Evolutionary conservation across 2,888 invertebrate species (phyloP).

Genomic region (Andrena trimmerana): DNA sequence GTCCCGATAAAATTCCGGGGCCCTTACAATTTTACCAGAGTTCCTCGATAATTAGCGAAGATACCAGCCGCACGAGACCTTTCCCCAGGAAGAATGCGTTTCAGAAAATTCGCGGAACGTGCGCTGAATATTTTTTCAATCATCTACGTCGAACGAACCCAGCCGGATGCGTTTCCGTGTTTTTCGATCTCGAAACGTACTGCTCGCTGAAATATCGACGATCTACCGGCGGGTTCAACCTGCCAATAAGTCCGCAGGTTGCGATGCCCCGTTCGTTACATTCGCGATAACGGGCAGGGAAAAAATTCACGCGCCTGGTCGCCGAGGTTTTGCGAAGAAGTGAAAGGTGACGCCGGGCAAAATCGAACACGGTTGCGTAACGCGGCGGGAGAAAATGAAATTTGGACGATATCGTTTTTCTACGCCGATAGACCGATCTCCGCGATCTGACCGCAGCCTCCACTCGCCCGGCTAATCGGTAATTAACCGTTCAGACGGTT

Average conservation of each 20-base stretch:
- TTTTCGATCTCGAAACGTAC: not conserved
- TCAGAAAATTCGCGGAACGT: not conserved
- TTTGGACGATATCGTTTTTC: conserved; percentile 46
- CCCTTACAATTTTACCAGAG: conserved; percentile 21
- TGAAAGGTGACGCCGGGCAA: conserved; percentile 50
- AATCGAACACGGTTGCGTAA: conserved; percentile 34
- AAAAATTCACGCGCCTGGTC: conserved; percentile 7
- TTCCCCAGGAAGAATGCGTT: not conserved
- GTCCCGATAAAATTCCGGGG: not conserved
- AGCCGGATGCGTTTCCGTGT: not conserved
- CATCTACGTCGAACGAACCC: not conserved
- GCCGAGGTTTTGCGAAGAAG: conserved; percentile 41
- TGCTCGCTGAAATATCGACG: conserved; percentile 6
- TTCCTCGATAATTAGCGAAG: conserved; percentile 30
- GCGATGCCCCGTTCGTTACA: not conserved
- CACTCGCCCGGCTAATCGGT: conserved; percentile 28
- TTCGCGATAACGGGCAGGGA: conserved; percentile 1
- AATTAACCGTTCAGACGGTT: conserved; percentile 39
- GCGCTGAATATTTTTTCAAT: not conserved
- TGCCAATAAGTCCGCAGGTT: not conserved
- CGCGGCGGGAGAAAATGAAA: conserved; percentile 41
- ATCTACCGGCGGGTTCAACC: not conserved
- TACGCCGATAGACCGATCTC: conserved; percentile 9
- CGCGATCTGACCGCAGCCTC: conserved; percentile 9
- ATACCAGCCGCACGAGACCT: not conserved